These are phyloP conservation scores for Sebastes elongatus DNA, from an alignment of 2,797 vertebrate genomes.

Conservation along the genomic window DNA sequence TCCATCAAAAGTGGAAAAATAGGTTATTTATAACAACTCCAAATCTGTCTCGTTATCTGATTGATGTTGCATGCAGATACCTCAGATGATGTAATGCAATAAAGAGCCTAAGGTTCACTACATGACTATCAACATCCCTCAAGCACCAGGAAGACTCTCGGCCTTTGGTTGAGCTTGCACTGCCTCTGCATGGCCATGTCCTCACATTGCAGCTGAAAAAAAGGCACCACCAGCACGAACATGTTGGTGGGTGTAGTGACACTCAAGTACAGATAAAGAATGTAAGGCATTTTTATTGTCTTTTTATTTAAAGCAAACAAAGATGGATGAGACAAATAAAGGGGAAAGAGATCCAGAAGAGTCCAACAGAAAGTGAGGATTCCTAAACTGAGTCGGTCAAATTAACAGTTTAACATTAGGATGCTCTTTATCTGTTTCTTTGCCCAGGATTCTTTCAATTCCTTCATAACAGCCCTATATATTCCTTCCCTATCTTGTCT, in stretches of 20 bases:
- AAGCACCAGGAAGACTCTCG: background rate
- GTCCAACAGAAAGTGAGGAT: background rate
- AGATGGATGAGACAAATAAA: background rate
- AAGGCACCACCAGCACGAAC: background rate
- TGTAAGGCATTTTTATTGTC: background rate
- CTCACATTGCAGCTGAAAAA: constrained; percentile 18
- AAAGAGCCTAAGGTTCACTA: background rate
- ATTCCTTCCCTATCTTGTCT: background rate
- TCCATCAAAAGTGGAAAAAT: background rate
- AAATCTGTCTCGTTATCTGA: background rate
- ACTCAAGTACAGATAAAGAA: background rate
- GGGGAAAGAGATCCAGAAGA: background rate
- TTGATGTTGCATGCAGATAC: background rate
- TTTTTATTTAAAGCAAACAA: background rate
- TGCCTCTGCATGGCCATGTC: constrained; percentile 34
- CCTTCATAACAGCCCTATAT: too few species aligned
- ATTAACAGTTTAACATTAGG: background rate
- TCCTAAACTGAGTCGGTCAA: background rate
- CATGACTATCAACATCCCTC: background rate
- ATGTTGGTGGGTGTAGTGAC: background rate
- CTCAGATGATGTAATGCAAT: background rate
- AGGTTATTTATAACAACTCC: background rate
- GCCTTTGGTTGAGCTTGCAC: background rate
- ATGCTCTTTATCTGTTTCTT: too few species aligned
- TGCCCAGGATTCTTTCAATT: too few species aligned